Evolutionary conservation across 2,797 vertebrate genomes (phyloP), one percentile per base, ranked within the genome.

Genomic region (Dendrocincla fuliginosa): DNA sequence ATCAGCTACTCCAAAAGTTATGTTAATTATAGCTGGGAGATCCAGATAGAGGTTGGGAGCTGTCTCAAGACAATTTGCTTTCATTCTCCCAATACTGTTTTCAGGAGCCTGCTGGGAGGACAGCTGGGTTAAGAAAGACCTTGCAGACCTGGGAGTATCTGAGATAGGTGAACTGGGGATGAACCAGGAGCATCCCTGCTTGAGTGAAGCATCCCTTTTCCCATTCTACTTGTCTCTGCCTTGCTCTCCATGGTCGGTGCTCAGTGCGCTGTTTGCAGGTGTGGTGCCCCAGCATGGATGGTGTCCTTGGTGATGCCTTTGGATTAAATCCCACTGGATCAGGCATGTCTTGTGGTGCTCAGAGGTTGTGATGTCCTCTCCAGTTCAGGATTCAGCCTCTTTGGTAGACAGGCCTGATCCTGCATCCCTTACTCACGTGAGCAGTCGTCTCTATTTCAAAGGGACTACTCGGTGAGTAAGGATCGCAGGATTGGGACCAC

Each of bases 391-490:
- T 88, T 79, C 89, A 88, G 59, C 91, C 41, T 94, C 82, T 90
- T 53, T 93, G 95, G 95, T 92, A 93, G 92, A 91, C 89, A 94
- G 95, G 91, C 87, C 89, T 73, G 93, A 95, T 95, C 89, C 91
- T 95, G 89, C 87, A 96, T 96, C 95, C 93, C 93, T 96, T 95
- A 97, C 83, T 96, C 94, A 91, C 7, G 16, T 95, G 95, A 95
- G 96, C 94, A 96, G 94, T 95, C 80, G 85, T 97, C 87, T 96
- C 79, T 63, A 70, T 93, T 77, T 53, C 87, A 92, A 77, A 70
- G 91, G 95, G 91, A 95, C 95, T 96, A 93, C 95, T 96, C 93
- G 44, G 91, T 94, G 96, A 95, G 96, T 94, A 95, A 95, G 94
- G 95, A 95, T 93, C 28, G 91, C 95, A 96, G 95, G 96, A 94